A percentile compares a stretch with the other conserved stretches of the same genome.
Conservation (phyloP, 2,888 invertebrate species). For the Platynereis dumerilii region DNA sequence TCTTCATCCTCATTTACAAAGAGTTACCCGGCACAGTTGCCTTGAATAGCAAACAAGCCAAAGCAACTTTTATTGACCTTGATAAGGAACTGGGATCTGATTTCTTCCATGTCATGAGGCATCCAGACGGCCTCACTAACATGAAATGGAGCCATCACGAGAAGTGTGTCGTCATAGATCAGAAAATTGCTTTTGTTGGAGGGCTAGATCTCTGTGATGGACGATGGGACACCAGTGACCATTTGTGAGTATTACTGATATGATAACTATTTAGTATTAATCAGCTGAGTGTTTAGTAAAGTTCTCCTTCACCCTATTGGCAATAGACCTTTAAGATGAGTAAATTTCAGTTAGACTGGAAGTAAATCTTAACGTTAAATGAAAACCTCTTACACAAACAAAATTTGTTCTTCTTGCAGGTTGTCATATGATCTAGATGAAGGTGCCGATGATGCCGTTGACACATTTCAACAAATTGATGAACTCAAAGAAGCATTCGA, state of each 20-base stretch:
- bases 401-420: too few relatives aligned
- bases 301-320: too few relatives aligned
- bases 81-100: conserved; percentile 53
- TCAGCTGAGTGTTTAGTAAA: too few relatives aligned
- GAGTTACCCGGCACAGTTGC: conserved; percentile 96
- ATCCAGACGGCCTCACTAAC: conserved; percentile 89
- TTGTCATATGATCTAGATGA: too few relatives aligned
- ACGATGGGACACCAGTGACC: conserved; percentile 91
- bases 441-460: too few relatives aligned
- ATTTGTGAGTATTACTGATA: conserved; percentile 70
- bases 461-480: too few relatives aligned
- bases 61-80: conserved; percentile 77
- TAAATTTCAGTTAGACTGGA: too few relatives aligned
- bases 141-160: conserved; percentile 99
- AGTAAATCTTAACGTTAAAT: too few relatives aligned
- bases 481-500: too few relatives aligned
- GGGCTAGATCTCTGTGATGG: conserved; percentile 98
- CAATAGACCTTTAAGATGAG: too few relatives aligned
- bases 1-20: conserved; percentile 94
- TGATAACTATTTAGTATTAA: too few relatives aligned
- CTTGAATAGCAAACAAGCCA: conserved; percentile 95
- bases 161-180: conserved; percentile 94
- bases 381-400: too few relatives aligned
- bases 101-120: conserved; percentile 78
- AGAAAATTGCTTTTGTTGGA: conserved; percentile 90